phyloP scores from a whole-genome alignment of 2,888 invertebrate genomes.

The Cheilosia impressa region DNA sequence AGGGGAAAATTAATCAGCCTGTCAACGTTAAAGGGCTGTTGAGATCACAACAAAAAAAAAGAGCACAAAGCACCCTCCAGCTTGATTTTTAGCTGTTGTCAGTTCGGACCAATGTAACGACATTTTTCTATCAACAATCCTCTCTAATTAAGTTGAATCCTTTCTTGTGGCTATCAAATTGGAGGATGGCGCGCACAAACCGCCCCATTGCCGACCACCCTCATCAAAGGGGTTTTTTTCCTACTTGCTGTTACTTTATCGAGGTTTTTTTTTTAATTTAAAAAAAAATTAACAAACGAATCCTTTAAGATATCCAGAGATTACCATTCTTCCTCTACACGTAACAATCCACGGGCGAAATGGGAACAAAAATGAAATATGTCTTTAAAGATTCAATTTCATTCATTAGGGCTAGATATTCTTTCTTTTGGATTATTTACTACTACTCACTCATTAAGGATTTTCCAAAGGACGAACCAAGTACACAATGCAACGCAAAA shows the following conservation, averaged over 20 bases:
- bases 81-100: constrained; percentile 60
- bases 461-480: constrained; percentile 61
- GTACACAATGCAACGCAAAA: constrained; percentile 49
- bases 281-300: constrained; percentile 73
- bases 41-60: constrained; percentile 9
- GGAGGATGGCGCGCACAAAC: constrained; percentile 29
- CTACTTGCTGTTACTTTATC: constrained; percentile 62
- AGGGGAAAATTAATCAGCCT: constrained; percentile 68
- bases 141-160: constrained; percentile 74
- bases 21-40: constrained; percentile 64
- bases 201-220: constrained; percentile 41
- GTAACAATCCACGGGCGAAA: constrained; percentile 34
- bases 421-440: constrained; percentile 71
- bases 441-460: constrained; percentile 73
- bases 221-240: constrained; percentile 53
- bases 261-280: constrained; percentile 26
- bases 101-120: constrained; percentile 70
- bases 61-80: constrained; percentile 38
- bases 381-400: constrained; percentile 75
- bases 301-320: constrained; percentile 72
- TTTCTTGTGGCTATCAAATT: constrained; percentile 74
- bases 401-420: constrained; percentile 72
- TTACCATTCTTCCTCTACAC: constrained; percentile 57
- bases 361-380: constrained; percentile 58
- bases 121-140: constrained; percentile 74